phyloP scores from a whole-genome alignment of 1,140 invertebrate species.

The Laupala kohalensis region DNA sequence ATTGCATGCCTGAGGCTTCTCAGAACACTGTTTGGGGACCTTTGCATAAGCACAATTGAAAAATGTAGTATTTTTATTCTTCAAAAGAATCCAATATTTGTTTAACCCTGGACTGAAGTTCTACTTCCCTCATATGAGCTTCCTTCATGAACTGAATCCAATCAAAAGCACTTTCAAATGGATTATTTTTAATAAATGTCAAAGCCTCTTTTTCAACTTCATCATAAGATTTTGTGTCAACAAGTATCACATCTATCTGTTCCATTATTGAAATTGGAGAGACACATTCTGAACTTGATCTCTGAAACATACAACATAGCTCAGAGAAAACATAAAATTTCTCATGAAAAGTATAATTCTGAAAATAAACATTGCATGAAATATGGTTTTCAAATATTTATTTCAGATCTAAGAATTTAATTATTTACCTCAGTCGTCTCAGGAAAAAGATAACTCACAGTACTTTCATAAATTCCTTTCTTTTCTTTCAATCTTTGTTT shows the following conservation, averaged over 20 bases:
- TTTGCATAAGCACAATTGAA: too few species aligned
- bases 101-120: too few species aligned
- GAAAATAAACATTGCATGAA: neutral
- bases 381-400: neutral
- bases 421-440: neutral
- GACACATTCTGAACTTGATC: neutral
- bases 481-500: neutral
- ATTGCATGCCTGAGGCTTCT: too few species aligned
- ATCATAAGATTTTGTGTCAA: neutral
- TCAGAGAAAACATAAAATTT: neutral
- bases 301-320: neutral
- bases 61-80: too few species aligned
- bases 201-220: neutral
- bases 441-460: neutral
- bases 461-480: neutral
- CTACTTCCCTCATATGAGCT: neutral
- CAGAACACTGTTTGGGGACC: too few species aligned
- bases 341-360: neutral
- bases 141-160: neutral
- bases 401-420: neutral
- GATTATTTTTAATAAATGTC: neutral
- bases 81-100: too few species aligned
- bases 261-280: neutral
- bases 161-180: neutral
- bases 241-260: neutral